Evolutionary conservation across 2,888 invertebrate genomes (phyloP), one percentile per base, ranked within the genome.

Genomic region (Chorisops tibialis): DNA sequence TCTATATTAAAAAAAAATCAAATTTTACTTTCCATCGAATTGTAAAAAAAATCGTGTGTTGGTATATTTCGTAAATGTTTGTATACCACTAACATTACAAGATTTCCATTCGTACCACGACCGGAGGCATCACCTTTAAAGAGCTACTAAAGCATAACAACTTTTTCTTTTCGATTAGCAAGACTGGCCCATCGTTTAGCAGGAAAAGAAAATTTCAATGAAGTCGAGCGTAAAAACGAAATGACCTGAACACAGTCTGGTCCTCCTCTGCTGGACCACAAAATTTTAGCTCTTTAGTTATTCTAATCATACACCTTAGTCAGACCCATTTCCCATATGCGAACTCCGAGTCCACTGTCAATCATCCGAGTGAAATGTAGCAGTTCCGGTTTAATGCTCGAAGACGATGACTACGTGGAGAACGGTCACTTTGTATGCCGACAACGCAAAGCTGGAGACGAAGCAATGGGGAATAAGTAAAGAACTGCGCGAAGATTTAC

Each of bases 241-340:
- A 18, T 51, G 37, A 18, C 16, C 5, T 22, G 12, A 6, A 14
- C 30, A 12, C 4, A 49, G 12, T 4, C 4, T 6, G 19, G 2
- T 19, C n/a, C 6, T 21, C 21, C 18, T 11, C 21, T 24, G 41
- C 54, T 54, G 54, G 22, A 54, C 54, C 54, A 14, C 11, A 38
- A n/a, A 30, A 7, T 30, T 30, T 24, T 21, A 41, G 54, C 54
- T 41, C 22, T 19, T 54, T 54, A 54, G 14, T 18, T 14, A 54
- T 41, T 54, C 54, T 24, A 54, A 54, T 54, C 41, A 24, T 24
- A 39, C 38, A 39, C 39, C 38, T 39, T 7, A 21, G 52, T 52
- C 52, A n/a, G 54, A 43, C 54, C 54, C 54, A 41, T 41, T 22
- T 54, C 54, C 54, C 54, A 41, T 41, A 41, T 54, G 54, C 22